Conservation (phyloP, 1,140 invertebrate genomes). For the Anastatus disparis region DNA sequence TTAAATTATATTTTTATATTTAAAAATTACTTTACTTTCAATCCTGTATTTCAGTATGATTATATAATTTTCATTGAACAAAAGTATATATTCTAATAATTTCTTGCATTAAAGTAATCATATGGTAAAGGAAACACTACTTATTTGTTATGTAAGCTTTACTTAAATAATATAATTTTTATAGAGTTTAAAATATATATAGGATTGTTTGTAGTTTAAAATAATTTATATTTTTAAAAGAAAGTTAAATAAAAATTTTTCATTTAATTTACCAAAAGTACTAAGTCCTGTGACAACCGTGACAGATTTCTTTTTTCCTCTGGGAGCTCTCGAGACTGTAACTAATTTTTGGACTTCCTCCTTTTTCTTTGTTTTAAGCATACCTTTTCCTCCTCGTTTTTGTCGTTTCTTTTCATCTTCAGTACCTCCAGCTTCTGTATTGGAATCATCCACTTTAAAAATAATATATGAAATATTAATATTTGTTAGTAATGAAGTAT, state of each 20-base stretch:
- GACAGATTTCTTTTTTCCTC: conserved; percentile 99
- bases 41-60: too few species aligned
- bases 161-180: too few species aligned
- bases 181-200: too few species aligned
- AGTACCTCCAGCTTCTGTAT: conserved; percentile 73
- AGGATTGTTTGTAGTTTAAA: too few species aligned
- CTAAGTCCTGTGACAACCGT: conserved; percentile 89
- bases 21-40: too few species aligned
- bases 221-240: too few species aligned
- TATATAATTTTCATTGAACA: too few species aligned
- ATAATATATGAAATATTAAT: neutral
- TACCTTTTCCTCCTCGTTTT: conserved; percentile 83
- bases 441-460: conserved; percentile 63
- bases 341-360: conserved; percentile 81
- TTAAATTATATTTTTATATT: conserved; percentile 2
- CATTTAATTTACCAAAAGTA: conserved; percentile 87
- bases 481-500: conserved; percentile 4
- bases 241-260: conserved; percentile 8
- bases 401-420: conserved; percentile 94
- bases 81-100: too few species aligned
- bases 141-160: too few species aligned
- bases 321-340: conserved; percentile 87
- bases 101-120: too few species aligned
- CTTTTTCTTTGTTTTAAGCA: conserved; percentile 81
- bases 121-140: too few species aligned